phyloP scores from a whole-genome alignment of 2,113 vertebrate species.

The Rhinolophus ferrumequinum region DNA sequence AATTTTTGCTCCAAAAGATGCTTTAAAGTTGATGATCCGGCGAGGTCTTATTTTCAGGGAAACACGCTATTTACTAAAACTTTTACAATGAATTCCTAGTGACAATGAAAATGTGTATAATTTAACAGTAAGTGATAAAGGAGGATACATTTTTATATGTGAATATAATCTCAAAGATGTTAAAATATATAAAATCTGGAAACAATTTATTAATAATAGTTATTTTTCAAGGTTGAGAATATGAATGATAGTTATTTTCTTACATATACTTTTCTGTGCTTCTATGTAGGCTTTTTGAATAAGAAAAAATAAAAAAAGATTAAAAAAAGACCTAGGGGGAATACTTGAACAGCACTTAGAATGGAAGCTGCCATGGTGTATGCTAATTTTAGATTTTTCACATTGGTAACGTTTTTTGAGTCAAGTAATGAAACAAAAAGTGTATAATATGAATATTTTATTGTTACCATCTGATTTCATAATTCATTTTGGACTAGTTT shows the following conservation, averaged over 20 bases:
- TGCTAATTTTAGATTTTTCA: constrained; percentile 46
- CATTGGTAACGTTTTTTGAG: neutral
- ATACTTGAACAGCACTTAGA: constrained; percentile 32
- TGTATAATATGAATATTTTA: constrained; percentile 30
- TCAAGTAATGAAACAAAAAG: constrained; percentile 27
- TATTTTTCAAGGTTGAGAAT: constrained; percentile 45
- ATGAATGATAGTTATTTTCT: constrained; percentile 27
- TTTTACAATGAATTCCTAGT: neutral
- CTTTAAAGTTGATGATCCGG: no score
- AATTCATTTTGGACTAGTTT: constrained; percentile 32
- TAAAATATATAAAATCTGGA: constrained; percentile 47
- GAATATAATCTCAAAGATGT: neutral
- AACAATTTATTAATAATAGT: constrained; percentile 8
- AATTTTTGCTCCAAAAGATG: no score
- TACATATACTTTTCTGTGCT: constrained; percentile 34
- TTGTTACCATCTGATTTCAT: constrained; percentile 6
- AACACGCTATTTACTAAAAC: neutral
- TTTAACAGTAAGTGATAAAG: constrained; percentile 5
- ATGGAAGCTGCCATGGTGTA: neutral
- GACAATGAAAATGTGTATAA: neutral
- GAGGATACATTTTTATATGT: neutral
- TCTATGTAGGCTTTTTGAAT: constrained; percentile 46
- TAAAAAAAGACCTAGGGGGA: constrained; percentile 9
- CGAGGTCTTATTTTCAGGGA: no score
- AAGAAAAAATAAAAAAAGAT: neutral